A percentile compares a stretch with the other conserved stretches of the same genome.
Evolutionary conservation across 2,888 invertebrate species (phyloP).

Genomic region (Pseudococcus longispinus): DNA sequence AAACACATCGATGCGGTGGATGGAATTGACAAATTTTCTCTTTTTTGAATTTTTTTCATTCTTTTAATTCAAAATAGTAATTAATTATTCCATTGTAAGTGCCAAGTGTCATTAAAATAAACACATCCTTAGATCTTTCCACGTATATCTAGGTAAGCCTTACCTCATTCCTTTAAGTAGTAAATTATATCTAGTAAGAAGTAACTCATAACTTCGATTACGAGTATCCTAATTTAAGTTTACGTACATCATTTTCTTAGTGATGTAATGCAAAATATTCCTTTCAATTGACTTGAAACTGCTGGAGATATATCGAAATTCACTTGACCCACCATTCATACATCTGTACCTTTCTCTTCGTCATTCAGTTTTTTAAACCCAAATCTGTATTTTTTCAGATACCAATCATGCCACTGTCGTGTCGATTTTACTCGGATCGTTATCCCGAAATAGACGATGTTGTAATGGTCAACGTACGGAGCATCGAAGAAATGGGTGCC

Average conservation of each 20-base stretch:
- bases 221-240: not conserved
- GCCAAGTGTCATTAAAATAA: not conserved
- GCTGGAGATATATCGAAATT: not conserved
- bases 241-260: not conserved
- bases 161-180: not conserved
- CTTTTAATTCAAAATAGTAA: not conserved
- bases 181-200: no score
- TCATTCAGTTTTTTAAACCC: not conserved
- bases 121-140: not conserved
- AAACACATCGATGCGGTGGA: not conserved
- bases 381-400: not conserved
- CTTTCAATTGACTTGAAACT: not conserved
- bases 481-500: conserved; percentile 99
- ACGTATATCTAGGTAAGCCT: not conserved
- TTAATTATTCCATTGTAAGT: not conserved
- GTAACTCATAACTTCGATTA: not conserved
- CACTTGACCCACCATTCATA: not conserved
- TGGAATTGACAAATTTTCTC: not conserved
- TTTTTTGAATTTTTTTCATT: not conserved
- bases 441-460: conserved; percentile 99
- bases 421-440: conserved; percentile 96
- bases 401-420: conserved; percentile 84
- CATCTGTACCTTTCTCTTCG: not conserved
- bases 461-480: conserved; percentile 97
- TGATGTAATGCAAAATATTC: not conserved